Evolutionary conservation across 2,888 invertebrate species (phyloP), one percentile per base, ranked within the genome.

Genomic region (Lamellibrachia columna): DNA sequence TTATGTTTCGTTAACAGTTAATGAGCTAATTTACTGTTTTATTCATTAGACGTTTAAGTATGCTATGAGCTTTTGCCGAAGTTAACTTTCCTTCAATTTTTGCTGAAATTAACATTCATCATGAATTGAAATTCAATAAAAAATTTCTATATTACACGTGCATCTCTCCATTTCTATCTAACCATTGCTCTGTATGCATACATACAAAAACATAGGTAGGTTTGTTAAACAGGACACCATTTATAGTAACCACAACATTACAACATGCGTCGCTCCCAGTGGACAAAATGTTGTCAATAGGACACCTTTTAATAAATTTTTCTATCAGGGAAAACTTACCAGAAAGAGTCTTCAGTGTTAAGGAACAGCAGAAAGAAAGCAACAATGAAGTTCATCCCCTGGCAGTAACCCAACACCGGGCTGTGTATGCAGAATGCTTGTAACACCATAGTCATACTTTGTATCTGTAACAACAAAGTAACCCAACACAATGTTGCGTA

Each of bases 321-420:
- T 75, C 22, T 2, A 53, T 53, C 11, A 91, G 28, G 28, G 9
- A 92, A 52, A 90, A 94, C 95, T 94, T 94, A 97, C 97, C 97
- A 97, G 95, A 97, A 97, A 6, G 97, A 96, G 94, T 97, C 97
- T 94, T 97, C 97, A 2, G 97, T 96, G 92, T 97, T 96, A 94
- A 97, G 96, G 93, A 97, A 97, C 52, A 97, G 95, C 0, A 97
- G 96, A 4, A 96, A 96, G 95, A 97, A 97, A 53, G 97, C 97
- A 1, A 96, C 97, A 52, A 97, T 96, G 95, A 97, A 97, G 95
- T 97, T 97, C 97, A 97, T 97, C 60, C 97, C 97, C 55, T 97
- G 97, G 94, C 97, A 97, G 94, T 97, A 97, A 22, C 97, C 97
- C 60, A 97, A 95, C 15, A 95, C 94, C 15, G 97, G 97, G 94